Conservation (phyloP, 2,797 vertebrate genomes). For the Chaenodraco wilsoni region DNA sequence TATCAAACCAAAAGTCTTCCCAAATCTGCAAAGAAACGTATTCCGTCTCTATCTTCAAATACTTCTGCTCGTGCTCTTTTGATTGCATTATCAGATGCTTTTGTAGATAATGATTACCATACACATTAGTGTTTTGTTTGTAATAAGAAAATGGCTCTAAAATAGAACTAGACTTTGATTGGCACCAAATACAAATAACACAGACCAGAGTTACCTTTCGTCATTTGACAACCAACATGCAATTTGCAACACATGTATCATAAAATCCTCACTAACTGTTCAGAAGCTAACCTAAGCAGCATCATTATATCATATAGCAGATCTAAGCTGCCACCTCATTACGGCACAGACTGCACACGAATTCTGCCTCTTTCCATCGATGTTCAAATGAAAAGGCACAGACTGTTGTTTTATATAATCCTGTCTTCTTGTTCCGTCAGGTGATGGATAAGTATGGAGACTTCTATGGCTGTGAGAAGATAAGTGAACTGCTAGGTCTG, state of each 20-base stretch:
- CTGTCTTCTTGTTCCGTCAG: conserved; percentile 72
- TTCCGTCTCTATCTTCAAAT: neutral
- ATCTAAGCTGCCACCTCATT: conserved; percentile 22
- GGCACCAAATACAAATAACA: neutral
- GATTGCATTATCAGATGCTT: neutral
- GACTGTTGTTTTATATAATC: conserved; percentile 27
- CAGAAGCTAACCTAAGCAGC: conserved; percentile 5
- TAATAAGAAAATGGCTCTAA: conserved; percentile 12
- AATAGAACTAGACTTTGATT: conserved; percentile 28
- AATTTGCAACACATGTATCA: neutral
- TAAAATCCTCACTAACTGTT: conserved; percentile 4
- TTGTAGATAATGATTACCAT: conserved; percentile 18
- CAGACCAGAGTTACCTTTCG: neutral
- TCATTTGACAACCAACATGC: neutral
- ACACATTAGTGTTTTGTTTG: conserved; percentile 26
- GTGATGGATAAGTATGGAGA: conserved; percentile 96
- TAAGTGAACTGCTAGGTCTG: conserved; percentile 93
- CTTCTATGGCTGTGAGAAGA: conserved; percentile 90
- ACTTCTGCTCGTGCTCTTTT: conserved; percentile 34
- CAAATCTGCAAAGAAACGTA: neutral
- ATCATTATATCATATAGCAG: conserved; percentile 10
- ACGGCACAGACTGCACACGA: conserved; percentile 16
- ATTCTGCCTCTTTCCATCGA: conserved; percentile 1
- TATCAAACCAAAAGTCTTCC: neutral
- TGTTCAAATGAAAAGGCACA: conserved; percentile 16